These are phyloP conservation scores for Lonchura striata DNA, from an alignment of 2,113 vertebrate species.

Conservation along the genomic window DNA sequence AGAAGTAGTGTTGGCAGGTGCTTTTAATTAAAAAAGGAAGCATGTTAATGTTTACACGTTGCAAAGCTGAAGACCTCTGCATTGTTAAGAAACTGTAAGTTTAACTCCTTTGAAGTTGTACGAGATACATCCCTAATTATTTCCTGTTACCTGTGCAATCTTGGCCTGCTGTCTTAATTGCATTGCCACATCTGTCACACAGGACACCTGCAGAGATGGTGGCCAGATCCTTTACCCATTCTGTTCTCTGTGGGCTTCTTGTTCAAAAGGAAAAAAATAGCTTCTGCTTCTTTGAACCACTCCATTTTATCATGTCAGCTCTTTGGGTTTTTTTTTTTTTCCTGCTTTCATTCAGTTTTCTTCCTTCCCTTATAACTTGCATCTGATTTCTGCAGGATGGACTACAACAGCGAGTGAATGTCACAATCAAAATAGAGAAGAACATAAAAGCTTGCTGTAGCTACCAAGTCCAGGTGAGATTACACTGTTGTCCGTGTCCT, in stretches of 20 bases:
- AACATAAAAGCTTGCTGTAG: constrained; percentile 57
- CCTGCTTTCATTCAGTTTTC: background rate
- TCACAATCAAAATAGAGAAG: constrained; percentile 52
- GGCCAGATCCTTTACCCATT: background rate
- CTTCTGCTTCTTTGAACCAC: background rate
- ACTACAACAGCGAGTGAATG: constrained; percentile 31
- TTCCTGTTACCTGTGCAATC: background rate
- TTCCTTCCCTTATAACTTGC: background rate
- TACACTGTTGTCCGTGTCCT: background rate
- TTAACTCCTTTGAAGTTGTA: background rate
- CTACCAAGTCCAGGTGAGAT: constrained; percentile 68
- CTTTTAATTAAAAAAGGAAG: background rate
- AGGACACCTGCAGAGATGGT: background rate
- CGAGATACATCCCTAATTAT: background rate
- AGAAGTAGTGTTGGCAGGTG: background rate
- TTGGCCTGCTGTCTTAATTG: background rate
- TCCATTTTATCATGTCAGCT: background rate
- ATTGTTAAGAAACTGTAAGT: background rate
- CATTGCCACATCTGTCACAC: background rate
- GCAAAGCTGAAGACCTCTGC: background rate
- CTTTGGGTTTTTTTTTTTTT: background rate
- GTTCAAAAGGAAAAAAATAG: background rate
- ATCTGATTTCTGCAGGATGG: constrained; percentile 14
- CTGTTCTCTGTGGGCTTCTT: background rate
- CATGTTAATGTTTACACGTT: background rate